Percentiles rank a stretch among this genome's conserved stretches.
These are phyloP conservation scores for Gnathonemus longibarbis DNA, from an alignment of 2,113 vertebrate genomes.

Conservation along the genomic window DNA sequence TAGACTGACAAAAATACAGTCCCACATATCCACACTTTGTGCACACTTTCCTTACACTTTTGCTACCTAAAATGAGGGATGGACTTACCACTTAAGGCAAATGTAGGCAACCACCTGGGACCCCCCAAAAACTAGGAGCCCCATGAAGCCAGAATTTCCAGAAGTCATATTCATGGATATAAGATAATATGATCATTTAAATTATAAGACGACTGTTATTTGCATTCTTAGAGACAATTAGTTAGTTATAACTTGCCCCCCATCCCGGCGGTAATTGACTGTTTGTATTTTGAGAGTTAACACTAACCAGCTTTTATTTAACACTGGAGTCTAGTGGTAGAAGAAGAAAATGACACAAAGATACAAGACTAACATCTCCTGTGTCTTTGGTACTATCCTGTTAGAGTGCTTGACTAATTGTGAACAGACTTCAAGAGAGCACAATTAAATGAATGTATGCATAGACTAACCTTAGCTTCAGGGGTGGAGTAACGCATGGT, in stretches of 20 bases:
- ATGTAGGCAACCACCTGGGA: neutral
- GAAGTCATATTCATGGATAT: neutral
- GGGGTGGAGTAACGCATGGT: neutral
- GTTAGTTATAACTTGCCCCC: no score
- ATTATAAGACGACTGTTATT: neutral
- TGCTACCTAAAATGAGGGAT: neutral
- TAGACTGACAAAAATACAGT: neutral
- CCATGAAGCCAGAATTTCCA: neutral
- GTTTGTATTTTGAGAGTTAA: neutral
- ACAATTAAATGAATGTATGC: neutral
- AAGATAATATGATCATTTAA: neutral
- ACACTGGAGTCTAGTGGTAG: neutral
- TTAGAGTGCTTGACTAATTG: neutral
- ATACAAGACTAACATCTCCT: neutral
- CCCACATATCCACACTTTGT: neutral
- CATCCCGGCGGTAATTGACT: neutral
- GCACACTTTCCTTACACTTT: neutral
- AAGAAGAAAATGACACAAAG: neutral
- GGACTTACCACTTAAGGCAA: neutral
- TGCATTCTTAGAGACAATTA: neutral
- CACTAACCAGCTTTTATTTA: neutral
- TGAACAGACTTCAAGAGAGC: neutral
- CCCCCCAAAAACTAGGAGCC: neutral
- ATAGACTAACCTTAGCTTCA: neutral
- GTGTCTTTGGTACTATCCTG: neutral